These are phyloP conservation scores for Nymphalis io DNA, from an alignment of 1,140 invertebrate species.

Conservation along the genomic window DNA sequence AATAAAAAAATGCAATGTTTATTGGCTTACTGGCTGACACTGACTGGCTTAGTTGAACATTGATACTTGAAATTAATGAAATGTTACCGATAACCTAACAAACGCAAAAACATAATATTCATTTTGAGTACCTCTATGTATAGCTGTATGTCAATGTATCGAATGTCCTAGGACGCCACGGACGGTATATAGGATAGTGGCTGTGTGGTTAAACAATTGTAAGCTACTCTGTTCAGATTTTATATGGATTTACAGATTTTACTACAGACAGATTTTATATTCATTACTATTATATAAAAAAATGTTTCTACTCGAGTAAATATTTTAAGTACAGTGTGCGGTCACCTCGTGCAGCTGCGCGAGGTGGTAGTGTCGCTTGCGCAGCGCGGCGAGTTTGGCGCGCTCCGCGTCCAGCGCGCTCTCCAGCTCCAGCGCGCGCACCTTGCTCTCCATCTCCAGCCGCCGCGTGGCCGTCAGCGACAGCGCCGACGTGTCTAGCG, in stretches of 20 bases:
- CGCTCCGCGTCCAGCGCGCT: conserved; percentile 94
- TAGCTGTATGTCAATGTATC: too few relatives aligned
- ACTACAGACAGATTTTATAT: too few relatives aligned
- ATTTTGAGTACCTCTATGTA: too few relatives aligned
- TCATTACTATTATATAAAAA: too few relatives aligned
- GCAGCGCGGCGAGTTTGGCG: conserved; percentile 89
- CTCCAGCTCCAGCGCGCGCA: conserved; percentile 95
- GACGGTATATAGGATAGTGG: too few relatives aligned
- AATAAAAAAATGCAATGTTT: conserved; percentile 38
- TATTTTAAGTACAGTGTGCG: not conserved
- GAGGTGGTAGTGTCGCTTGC: conserved; percentile 96
- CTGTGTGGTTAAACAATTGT: not conserved
- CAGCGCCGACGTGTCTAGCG: conserved; percentile 93
- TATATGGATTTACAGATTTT: too few relatives aligned
- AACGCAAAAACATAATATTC: too few relatives aligned
- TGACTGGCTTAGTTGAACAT: too few relatives aligned
- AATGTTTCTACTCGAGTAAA: too few relatives aligned
- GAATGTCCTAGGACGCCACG: too few relatives aligned
- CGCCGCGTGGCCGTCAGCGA: conserved; percentile 96
- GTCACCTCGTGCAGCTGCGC: conserved; percentile 83
- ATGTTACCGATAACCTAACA: too few relatives aligned
- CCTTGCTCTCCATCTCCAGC: conserved; percentile 97
- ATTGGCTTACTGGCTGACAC: not conserved
- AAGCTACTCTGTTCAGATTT: too few relatives aligned
- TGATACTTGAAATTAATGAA: not conserved